Evolutionary conservation across 2,888 invertebrate genomes (phyloP), one percentile per base, ranked within the genome.

Genomic region (Lasioglossum figueresi): DNA sequence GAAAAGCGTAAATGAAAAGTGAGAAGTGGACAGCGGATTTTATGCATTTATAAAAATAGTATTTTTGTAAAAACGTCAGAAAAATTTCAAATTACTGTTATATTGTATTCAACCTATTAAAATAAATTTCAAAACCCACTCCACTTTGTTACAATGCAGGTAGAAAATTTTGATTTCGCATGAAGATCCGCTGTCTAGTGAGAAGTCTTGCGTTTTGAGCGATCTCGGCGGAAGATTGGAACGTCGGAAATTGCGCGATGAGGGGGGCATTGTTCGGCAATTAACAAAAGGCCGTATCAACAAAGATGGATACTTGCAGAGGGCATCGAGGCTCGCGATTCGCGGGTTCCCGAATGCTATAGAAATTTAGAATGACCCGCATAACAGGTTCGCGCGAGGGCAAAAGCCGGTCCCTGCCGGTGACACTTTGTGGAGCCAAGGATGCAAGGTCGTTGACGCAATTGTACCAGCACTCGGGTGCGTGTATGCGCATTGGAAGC

Each of bases 371-470:
- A 81, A 70, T 79, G 52, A 40, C 73, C 79, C 78, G 59, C 82
- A 71, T 84, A 52, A 72, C 73, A 23, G 48, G 34, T 23, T 63
- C 27, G 59, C 37, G 59, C 37, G 12, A 45, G n/a, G 14, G 72
- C 31, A 72, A 81, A 86, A 5, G 52, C 71, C 8, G 66, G 1
- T 37, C 66, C 31, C 84, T 89, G 86, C 48, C 80, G 76, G 40
- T 89, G 89, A 88, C 89, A 86, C 86, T 81, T 77, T 52, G 72
- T 78, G 74, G 68, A 40, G 80, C 71, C 83, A 85, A 87, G 87
- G 85, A 89, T 81, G 83, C 85, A 79, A 80, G 84, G 83, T 86
- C 79, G 82, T 85, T 88, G 79, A 85, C 78, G 88, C 80, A 89
- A 89, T 85, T 89, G 86, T 82, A 89, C 80, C 63, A 78, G 80